phyloP scores from a whole-genome alignment of 2,888 invertebrate genomes.

The Morinoia aosen region DNA sequence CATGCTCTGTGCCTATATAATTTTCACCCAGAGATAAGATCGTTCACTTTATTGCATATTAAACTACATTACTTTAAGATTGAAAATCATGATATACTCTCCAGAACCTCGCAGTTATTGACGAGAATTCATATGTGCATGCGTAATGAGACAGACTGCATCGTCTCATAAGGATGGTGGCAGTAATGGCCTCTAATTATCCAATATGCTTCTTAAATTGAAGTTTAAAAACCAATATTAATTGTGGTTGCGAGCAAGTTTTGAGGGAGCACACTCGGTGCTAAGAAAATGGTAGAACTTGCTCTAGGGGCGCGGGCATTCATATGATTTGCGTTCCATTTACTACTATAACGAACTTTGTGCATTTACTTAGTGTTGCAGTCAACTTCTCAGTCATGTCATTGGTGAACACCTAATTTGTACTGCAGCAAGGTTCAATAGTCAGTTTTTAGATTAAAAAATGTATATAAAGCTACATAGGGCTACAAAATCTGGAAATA shows the following conservation, averaged over 20 bases:
- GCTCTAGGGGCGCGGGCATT: neutral
- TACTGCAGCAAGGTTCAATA: neutral
- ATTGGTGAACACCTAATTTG: too few relatives aligned
- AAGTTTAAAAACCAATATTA: neutral
- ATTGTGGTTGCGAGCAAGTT: neutral
- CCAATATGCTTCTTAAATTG: neutral
- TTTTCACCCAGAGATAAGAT: neutral
- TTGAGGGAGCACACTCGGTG: neutral
- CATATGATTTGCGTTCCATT: neutral
- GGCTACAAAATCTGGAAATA: neutral
- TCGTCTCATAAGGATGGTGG: neutral
- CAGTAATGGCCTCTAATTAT: neutral
- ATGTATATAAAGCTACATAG: neutral
- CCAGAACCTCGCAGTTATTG: neutral
- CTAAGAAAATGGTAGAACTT: neutral
- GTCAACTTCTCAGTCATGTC: neutral
- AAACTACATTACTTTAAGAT: neutral
- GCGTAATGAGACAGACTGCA: neutral
- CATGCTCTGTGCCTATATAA: neutral
- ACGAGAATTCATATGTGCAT: neutral
- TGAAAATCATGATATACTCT: neutral
- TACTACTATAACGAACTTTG: neutral
- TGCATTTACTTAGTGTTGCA: neutral
- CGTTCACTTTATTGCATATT: neutral
- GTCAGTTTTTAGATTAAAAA: neutral